Evolutionary conservation across 2,888 invertebrate genomes (phyloP).

Genomic region (Bursaphelenchus okinawaensis): DNA sequence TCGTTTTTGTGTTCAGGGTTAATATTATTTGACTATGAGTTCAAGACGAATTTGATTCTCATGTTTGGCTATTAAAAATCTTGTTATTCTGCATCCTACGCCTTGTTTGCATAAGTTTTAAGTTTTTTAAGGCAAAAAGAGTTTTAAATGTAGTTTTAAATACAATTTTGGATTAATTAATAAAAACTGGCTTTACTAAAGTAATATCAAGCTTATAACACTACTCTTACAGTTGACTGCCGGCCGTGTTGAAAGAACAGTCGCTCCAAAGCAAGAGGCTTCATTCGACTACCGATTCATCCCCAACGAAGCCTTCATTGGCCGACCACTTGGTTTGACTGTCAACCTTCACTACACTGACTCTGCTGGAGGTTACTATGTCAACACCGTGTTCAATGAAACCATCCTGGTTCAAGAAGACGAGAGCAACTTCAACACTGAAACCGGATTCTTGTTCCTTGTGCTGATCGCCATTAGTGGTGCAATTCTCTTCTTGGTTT

Average conservation of each 20-base stretch:
- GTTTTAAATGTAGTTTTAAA: too few species aligned
- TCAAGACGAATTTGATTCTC: too few species aligned
- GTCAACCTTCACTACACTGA: slow-evolving; percentile 62
- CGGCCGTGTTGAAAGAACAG: slow-evolving; percentile 76
- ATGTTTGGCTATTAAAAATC: neutral
- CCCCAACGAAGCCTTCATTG: slow-evolving; percentile 91
- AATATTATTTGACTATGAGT: too few species aligned
- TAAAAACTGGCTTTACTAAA: too few species aligned
- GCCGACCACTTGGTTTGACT: slow-evolving; percentile 89
- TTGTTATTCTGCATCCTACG: neutral
- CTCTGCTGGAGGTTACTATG: slow-evolving; percentile 64
- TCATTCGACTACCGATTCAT: slow-evolving; percentile 89
- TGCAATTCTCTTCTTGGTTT: slow-evolving; percentile 69
- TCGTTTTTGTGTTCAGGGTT: too few species aligned
- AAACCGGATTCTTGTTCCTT: slow-evolving; percentile 95
- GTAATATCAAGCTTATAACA: too few species aligned
- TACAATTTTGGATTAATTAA: too few species aligned
- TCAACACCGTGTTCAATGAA: slow-evolving; percentile 93
- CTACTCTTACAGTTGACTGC: slow-evolving; percentile 86
- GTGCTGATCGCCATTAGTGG: slow-evolving; percentile 85
- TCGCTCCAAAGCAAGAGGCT: slow-evolving; percentile 84
- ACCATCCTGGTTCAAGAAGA: slow-evolving; percentile 91
- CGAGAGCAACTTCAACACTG: slow-evolving; percentile 92
- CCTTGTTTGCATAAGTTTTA: too few species aligned
- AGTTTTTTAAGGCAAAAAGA: too few species aligned